Evolutionary conservation across 2,113 vertebrate species (phyloP), one percentile per base, ranked within the genome.

Genomic region (Xerus inauris): DNA sequence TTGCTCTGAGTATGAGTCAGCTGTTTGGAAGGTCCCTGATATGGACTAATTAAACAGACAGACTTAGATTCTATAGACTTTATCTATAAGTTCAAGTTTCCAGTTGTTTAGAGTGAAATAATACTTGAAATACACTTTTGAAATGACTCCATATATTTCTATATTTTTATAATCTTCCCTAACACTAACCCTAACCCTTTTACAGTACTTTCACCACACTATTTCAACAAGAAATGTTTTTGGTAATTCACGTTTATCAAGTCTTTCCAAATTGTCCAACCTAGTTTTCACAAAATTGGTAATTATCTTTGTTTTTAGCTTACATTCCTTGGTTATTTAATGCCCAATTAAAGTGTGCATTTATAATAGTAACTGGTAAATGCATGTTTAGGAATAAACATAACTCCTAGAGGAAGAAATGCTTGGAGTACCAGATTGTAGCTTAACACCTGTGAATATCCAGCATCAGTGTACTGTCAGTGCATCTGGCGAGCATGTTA

Each of bases 181-280:
- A 79, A 19, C 42, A 84, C n/a, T n/a, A n/a, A n/a, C n/a, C n/a
- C n/a, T n/a, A 51, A 57, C 51, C 30, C 62, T 79, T 89, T 77
- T 71, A 79, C 0, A 57, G 12, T 17, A 77, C 40, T 73, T 80
- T 65, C 4, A 79, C 42, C 45, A 95, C n/a, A 80, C 42, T 42
- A 10, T 84, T 79, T 89, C 45, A 84, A 73, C 16, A 90, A 57
- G 64, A 96, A 73, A 73, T 86, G 8, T 65, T 93, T 91, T 57
- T 86, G 54, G 32, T 28, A 80, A 94, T 6, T 80, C 30, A 67
- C 32, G 72, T 81, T 94, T 75, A 80, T 85, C 32, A 77, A 87
- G 30, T 67, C 45, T 86, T 64, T 86, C 73, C n/a, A 73, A 80
- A 93, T 13, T 47, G 62, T 65, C 72, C 28, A 89, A 89, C 51